Conservation (phyloP, 1,140 invertebrate species). For the Lepidurus packardi region DNA sequence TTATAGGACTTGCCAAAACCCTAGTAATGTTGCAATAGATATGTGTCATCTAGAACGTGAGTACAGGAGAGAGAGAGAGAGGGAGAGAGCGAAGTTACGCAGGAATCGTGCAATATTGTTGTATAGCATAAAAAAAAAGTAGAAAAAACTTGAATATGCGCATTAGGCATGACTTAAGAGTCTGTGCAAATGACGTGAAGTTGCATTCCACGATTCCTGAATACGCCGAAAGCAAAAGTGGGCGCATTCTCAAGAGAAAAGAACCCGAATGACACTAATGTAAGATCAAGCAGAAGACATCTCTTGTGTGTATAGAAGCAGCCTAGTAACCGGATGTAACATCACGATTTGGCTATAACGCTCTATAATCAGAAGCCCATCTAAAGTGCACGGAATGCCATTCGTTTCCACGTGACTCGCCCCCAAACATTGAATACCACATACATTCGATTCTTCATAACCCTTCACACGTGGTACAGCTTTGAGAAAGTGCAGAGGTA, state of each 20-base stretch:
- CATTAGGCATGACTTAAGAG: background rate
- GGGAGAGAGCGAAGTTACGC: background rate
- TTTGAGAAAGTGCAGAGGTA: too few relatives aligned
- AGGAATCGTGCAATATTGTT: constrained; percentile 4
- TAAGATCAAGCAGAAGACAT: background rate
- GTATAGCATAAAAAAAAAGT: background rate
- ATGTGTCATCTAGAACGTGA: background rate
- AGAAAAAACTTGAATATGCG: background rate
- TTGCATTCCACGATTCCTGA: background rate
- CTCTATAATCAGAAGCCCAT: background rate
- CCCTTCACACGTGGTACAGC: too few relatives aligned
- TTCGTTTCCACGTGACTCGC: background rate
- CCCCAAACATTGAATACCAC: background rate
- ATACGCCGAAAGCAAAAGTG: background rate
- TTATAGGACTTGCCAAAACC: background rate
- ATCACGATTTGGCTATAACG: constrained; percentile 6
- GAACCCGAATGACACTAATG: background rate
- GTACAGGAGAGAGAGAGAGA: background rate
- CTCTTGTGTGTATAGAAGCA: background rate
- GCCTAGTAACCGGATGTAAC: background rate
- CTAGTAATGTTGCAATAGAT: background rate
- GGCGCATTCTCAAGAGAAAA: background rate
- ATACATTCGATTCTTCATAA: too few relatives aligned
- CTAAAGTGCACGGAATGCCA: background rate
- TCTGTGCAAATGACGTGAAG: background rate